Evolutionary conservation across 2,797 vertebrate genomes (phyloP), one percentile per base, ranked within the genome.

Genomic region (Eidolon dupreanum): DNA sequence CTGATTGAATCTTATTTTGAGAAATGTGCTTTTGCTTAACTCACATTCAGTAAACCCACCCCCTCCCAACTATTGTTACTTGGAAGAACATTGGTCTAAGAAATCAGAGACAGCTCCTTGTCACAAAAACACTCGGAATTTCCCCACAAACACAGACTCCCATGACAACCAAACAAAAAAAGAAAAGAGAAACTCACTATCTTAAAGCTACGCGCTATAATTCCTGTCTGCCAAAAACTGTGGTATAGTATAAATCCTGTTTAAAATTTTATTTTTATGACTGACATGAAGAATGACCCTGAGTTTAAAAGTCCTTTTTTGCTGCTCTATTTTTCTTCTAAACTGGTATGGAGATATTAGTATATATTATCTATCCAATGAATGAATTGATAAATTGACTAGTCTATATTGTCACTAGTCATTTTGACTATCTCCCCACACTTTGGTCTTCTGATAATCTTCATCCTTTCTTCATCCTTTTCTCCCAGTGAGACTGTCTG

Each of bases 161-260:
- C 90, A 90, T 93, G 88, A 90, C 92, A 95, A 96, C 95, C 57
- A 98, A 97, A 96, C 92, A 96, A 65, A 96, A 65, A 96, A 70
- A 90, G 31, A 66, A 87, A 87, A 59, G 75, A 73, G 70, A 94
- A 82, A 88, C 59, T 53, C 12, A 1, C 77, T 88, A 51, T 91
- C 78, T 84, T 77, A 55, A 70, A 90, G 38, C 65, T 16, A 55
- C 38, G 33, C 6, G 24, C 75, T 63, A 3, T 36, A 77, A 53
- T 63, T 84, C 38, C 8, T 83, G 61, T 88, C 83, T 94, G 83
- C 77, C 79, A 38, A 83, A 65, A 71, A 73, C 26, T 55, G 16
- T 28, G 46, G 57, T 55, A 20, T 20, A 17, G 19, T 63, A 51
- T 24, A 73, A 73, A 65, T 90, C n/a, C 77, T 96, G 41, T 33